Evolutionary conservation across 2,113 vertebrate genomes (phyloP).

Genomic region (Miniopterus natalensis): DNA sequence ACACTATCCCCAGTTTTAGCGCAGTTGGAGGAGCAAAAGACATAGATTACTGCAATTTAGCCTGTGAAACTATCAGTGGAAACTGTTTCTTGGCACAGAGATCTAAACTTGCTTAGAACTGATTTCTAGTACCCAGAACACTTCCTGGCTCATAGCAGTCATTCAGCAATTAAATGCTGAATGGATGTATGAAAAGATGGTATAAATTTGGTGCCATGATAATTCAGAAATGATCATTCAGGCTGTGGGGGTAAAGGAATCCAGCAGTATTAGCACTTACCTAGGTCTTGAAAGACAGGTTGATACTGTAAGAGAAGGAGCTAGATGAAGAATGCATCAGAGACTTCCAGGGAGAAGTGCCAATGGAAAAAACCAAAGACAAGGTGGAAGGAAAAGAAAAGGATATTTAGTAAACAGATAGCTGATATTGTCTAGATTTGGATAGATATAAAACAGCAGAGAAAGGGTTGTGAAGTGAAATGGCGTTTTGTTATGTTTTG

Average conservation of each 20-base stretch:
- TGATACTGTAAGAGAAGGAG: background rate
- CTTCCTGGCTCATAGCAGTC: background rate
- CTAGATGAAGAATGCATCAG: background rate
- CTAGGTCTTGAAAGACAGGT: background rate
- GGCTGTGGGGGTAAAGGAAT: background rate
- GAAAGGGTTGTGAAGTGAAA: background rate
- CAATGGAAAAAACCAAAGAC: background rate
- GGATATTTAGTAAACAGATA: background rate
- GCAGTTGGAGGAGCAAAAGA: background rate
- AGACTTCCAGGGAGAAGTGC: background rate
- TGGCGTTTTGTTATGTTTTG: background rate
- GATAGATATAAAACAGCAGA: background rate
- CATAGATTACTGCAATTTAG: background rate
- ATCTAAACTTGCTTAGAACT: background rate
- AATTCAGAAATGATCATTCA: background rate
- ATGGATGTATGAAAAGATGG: background rate
- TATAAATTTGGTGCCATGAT: background rate
- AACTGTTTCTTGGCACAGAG: background rate
- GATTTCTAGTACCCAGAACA: background rate
- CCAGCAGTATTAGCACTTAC: fast-evolving
- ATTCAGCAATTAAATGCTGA: background rate
- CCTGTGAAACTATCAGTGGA: background rate
- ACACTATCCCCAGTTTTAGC: background rate
- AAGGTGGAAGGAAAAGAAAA: background rate
- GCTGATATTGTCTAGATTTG: background rate